These are phyloP conservation scores for Chromis chromis DNA, from an alignment of 2,797 vertebrate genomes.

Conservation along the genomic window DNA sequence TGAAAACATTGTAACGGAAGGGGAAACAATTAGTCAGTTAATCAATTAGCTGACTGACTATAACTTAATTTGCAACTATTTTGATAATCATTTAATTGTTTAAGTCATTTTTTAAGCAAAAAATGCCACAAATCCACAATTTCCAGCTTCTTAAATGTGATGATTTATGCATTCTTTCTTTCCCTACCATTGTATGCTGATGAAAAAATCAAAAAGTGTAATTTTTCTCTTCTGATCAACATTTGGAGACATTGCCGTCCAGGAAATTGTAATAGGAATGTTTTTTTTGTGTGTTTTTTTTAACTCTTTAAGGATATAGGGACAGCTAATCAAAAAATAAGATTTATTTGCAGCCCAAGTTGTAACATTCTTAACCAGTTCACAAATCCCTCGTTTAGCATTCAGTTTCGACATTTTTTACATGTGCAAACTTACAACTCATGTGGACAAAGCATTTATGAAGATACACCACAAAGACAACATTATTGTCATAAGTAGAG, in stretches of 20 bases:
- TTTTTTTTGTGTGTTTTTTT: no score
- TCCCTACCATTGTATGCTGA: background rate
- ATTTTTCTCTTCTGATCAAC: background rate
- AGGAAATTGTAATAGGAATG: no score
- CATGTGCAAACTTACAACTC: no score
- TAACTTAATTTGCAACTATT: background rate
- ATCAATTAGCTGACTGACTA: background rate
- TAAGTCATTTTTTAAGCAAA: background rate
- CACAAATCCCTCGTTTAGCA: no score
- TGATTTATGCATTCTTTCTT: background rate
- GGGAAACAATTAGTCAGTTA: background rate
- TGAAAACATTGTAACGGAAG: no score
- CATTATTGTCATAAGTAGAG: background rate
- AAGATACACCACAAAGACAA: constrained; percentile 1
- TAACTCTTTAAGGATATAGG: no score
- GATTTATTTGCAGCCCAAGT: no score
- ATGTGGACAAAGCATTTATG: background rate
- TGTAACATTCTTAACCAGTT: no score
- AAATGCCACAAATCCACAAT: background rate
- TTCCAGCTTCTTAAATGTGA: background rate
- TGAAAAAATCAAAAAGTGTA: background rate
- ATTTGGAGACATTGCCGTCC: background rate
- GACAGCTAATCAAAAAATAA: background rate
- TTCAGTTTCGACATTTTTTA: no score
- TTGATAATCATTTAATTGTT: background rate